phyloP scores from a whole-genome alignment of 2,113 vertebrate genomes.

The Micromys minutus region DNA sequence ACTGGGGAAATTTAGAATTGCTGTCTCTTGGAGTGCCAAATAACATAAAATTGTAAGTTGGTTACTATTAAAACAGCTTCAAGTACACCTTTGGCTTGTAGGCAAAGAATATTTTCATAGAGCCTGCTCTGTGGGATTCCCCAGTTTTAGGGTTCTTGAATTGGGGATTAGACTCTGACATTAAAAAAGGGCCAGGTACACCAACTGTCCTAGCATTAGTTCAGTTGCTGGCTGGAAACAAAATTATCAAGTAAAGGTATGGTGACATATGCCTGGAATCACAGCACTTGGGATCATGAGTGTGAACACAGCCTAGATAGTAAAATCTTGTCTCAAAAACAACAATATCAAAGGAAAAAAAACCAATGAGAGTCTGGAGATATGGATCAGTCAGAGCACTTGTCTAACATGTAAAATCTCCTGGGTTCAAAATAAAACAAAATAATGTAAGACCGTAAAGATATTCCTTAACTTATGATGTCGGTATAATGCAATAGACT shows the following conservation, averaged over 20 bases:
- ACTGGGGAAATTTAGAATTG: neutral
- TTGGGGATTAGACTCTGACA: neutral
- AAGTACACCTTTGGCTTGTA: neutral
- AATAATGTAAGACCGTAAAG: neutral
- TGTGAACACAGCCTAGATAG: neutral
- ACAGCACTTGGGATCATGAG: neutral
- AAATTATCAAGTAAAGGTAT: neutral
- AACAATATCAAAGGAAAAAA: neutral
- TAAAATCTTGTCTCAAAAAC: neutral
- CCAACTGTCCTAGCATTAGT: neutral
- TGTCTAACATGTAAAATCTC: neutral
- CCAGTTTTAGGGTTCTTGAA: neutral
- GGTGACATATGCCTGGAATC: neutral
- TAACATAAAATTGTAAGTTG: neutral
- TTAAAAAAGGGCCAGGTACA: neutral
- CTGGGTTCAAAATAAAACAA: neutral
- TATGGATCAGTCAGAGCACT: neutral
- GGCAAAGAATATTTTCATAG: neutral
- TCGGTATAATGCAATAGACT: neutral
- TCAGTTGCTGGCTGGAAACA: constrained; percentile 12
- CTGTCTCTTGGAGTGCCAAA: neutral
- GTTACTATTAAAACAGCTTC: neutral
- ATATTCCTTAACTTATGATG: neutral
- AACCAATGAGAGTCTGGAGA: neutral
- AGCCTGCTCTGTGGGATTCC: neutral